Percentiles rank a stretch among this genome's conserved stretches.
Conservation (phyloP, 2,113 vertebrate species). For the Leptodactylus fuscus region DNA sequence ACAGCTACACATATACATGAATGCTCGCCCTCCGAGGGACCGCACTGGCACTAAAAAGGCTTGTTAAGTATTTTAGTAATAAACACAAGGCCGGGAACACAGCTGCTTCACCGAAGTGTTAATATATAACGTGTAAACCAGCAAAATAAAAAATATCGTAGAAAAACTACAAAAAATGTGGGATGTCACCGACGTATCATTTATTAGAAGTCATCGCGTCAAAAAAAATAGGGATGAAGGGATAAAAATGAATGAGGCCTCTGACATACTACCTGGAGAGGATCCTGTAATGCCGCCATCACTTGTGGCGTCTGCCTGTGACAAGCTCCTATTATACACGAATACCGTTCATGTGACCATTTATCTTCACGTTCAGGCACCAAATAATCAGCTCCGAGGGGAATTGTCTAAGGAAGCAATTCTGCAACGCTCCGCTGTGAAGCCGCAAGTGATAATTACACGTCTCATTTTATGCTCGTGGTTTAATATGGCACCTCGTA, state of each 20-base stretch:
- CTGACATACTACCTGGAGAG: not conserved
- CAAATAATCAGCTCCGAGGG: conserved; percentile 11
- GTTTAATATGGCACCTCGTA: not conserved
- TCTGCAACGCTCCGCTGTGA: not conserved
- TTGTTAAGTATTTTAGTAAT: conserved; percentile 27
- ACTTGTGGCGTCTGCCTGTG: not conserved
- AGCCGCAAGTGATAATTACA: conserved; percentile 16
- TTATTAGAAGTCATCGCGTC: no score
- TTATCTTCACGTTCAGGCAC: not conserved
- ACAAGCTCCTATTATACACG: not conserved
- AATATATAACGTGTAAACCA: not conserved
- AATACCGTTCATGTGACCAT: conserved; percentile 4
- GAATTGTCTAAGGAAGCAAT: not conserved
- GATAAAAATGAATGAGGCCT: conserved; percentile 16
- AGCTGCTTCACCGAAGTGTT: not conserved
- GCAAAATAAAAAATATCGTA: not conserved
- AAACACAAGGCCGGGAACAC: not conserved
- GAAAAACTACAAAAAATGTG: not conserved
- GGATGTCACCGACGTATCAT: not conserved
- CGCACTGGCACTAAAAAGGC: not conserved
- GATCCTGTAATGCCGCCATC: no score
- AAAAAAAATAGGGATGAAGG: not conserved
- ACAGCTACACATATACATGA: conserved; percentile 14
- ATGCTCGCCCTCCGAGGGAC: not conserved
- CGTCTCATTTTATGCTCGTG: not conserved